phyloP scores from a whole-genome alignment of 2,797 vertebrate genomes.

The Enteromius trimaculatus region DNA sequence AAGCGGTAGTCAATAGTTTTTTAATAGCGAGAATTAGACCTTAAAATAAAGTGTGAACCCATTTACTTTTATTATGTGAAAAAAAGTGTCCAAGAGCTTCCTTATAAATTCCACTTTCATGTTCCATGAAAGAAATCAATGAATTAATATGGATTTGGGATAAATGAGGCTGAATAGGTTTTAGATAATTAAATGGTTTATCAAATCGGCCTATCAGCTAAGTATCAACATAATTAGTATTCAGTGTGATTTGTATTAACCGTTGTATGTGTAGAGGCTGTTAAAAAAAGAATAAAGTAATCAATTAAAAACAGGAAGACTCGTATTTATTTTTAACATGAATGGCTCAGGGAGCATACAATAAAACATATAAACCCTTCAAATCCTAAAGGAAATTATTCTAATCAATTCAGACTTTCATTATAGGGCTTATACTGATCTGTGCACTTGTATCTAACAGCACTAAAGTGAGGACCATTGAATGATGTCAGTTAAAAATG shows the following conservation, averaged over 20 bases:
- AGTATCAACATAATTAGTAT: neutral
- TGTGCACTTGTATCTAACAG: neutral
- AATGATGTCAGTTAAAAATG: slow-evolving; percentile 14
- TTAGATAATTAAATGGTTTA: slow-evolving; percentile 1
- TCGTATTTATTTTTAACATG: neutral
- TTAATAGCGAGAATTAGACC: neutral
- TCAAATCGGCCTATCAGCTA: neutral
- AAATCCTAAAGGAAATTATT: slow-evolving; percentile 41
- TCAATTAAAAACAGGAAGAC: slow-evolving; percentile 9
- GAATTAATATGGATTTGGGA: neutral
- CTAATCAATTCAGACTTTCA: slow-evolving; percentile 40
- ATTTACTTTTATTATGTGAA: neutral
- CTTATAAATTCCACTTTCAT: neutral
- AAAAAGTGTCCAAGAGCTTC: neutral
- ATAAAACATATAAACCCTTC: neutral
- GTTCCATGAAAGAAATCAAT: neutral
- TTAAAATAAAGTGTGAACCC: neutral
- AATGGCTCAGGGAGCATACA: neutral
- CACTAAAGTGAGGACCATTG: neutral
- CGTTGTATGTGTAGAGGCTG: neutral
- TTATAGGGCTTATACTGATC: slow-evolving; percentile 36
- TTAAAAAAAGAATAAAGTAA: slow-evolving; percentile 22
- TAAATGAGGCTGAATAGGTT: neutral
- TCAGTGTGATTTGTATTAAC: neutral
- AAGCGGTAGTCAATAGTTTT: neutral